Base-by-base conservation (phyloP, 2,797 vertebrate genomes). In the Myoxocephalus aenaeus region DNA sequence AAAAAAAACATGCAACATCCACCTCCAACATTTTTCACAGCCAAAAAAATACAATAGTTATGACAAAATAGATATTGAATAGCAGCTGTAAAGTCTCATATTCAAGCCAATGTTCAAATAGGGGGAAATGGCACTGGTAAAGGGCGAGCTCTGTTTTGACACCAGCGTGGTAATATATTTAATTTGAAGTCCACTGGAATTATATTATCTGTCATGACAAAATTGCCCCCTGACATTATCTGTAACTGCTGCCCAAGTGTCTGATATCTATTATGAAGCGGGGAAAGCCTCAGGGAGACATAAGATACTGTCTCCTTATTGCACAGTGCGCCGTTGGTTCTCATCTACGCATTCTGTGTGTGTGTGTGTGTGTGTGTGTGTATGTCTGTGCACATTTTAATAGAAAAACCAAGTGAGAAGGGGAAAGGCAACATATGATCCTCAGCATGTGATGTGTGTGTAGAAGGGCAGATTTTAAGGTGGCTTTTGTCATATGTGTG, bases 231-330 rank as follows among this genome's bases (percentile, higher is more conserved):
- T 90, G 83, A 85, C 81, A 85, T 85, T 81, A 87, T 88, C 80
- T 74, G 68, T 48, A 84, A 61, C 63, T 79, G 81, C 78, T 79
- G 77, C 69, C 76, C 75, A 71, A 66, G 69, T 67, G 79, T 77
- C 81, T 79, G 83, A 88, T 86, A 70, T 85, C 70, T 79, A 77
- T 87, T 84, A 80, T 84, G 82, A 86, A 87, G 81, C 34, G 63
- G 54, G 58, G 70, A 74, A 77, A 79, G 72, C 85, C 84, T 82
- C 68, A 25, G 87, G 90, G 79, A 64, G 70, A 85, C 78, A 75
- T 32, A 38, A 87, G 81, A 86, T 77, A 66, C 76, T 14, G 54
- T 80, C 82, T 84, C 76, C 61, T 62, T 36, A 4, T 57, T 62
- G 48, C 77, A 57, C 61, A 18, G 64, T 9, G 56, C 20, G 4